These are phyloP conservation scores for Tenualosa ilisha DNA, from an alignment of 2,797 vertebrate genomes.

Conservation along the genomic window DNA sequence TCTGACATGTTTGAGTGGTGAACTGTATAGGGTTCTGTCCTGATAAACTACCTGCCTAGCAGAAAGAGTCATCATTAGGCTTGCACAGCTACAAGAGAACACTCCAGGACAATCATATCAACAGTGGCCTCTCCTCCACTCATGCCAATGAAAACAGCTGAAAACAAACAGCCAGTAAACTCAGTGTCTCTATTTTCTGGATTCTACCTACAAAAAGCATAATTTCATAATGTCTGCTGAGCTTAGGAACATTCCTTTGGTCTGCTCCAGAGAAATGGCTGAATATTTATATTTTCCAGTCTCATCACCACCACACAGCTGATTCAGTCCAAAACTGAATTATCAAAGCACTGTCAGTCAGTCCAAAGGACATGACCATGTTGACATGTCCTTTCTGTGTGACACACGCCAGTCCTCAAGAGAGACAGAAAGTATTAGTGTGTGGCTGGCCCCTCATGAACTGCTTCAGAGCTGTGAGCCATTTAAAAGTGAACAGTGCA, in stretches of 20 bases:
- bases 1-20: slow-evolving; percentile 40
- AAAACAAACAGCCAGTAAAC: neutral
- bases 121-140: slow-evolving; percentile 57
- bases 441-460: neutral
- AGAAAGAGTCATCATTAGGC: slow-evolving; percentile 53
- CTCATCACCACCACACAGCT: neutral
- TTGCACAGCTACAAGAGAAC: slow-evolving; percentile 56
- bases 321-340: neutral
- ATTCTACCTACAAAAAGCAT: neutral
- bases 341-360: neutral
- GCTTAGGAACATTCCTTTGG: too few relatives aligned
- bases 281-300: neutral
- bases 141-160: neutral
- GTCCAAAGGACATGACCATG: neutral
- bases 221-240: too few relatives aligned
- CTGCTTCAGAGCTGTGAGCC: neutral
- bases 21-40: slow-evolving; percentile 58
- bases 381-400: neutral
- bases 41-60: slow-evolving; percentile 65
- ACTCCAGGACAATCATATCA: slow-evolving; percentile 62
- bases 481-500: neutral
- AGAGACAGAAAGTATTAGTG: neutral
- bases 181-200: neutral
- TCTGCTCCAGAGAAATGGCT: too few relatives aligned
- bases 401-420: neutral